A percentile compares a stretch with the other conserved stretches of the same genome.
Conservation (phyloP, 2,113 vertebrate species). For the Daubentonia madagascariensis region DNA sequence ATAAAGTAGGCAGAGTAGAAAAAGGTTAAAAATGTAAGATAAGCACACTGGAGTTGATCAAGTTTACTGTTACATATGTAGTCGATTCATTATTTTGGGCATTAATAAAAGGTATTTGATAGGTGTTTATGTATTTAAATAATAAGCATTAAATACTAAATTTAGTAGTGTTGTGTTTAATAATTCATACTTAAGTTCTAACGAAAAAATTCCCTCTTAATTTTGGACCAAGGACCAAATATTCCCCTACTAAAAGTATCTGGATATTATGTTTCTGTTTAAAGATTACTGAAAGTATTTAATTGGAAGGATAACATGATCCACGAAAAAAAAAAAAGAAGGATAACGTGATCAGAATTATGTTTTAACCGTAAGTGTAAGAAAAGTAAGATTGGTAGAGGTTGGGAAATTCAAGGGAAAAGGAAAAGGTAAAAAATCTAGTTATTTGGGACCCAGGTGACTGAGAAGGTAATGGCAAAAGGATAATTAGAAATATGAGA, state of each 20-base stretch:
- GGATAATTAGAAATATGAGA: constrained; percentile 6
- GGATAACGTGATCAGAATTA: background rate
- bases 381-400: background rate
- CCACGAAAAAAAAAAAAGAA: background rate
- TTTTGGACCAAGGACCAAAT: background rate
- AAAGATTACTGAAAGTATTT: background rate
- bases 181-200: background rate
- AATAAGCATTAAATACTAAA: background rate
- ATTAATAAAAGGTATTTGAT: background rate
- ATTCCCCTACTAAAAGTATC: constrained; percentile 14
- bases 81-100: background rate
- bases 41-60: background rate
- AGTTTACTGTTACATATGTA: background rate
- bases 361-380: background rate
- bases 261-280: background rate
- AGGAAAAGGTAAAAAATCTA: background rate
- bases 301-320: background rate
- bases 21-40: background rate
- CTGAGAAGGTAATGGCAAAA: background rate
- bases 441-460: background rate
- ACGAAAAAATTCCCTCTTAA: background rate
- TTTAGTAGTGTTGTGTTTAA: background rate
- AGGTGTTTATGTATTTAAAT: constrained; percentile 8
- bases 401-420: background rate
- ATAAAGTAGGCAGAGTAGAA: background rate